Evolutionary conservation across 23 tunicate species (phyloP), one percentile per base, ranked within the genome.

Genomic region (Halocynthia roretzi): DNA sequence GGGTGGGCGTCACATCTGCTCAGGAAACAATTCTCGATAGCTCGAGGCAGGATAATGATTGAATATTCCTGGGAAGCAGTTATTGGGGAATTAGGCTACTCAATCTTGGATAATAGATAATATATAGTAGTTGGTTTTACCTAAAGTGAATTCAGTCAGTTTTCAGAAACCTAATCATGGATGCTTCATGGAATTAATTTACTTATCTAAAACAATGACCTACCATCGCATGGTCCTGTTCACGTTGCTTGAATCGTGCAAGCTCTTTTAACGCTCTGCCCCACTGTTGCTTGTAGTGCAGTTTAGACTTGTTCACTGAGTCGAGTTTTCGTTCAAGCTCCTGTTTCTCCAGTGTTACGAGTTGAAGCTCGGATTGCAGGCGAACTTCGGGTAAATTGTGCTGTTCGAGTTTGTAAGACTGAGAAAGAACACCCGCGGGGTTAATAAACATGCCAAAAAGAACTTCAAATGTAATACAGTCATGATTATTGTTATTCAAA

Each of bases 221-320:
- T 50, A 74, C 78, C 78, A 85, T 51, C 40, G 99, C 99, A 48
- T 72, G 80, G 12, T 96, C 99, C 51, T 89, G 96, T 56, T 96
- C 99, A 8, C 91, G 68, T 56, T 90, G 83, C 72, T 96, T 96
- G 77, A 87, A 78, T 77, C 72, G 76, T 10, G 95, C 96, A 64
- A 96, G 75, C 62, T 96, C 99, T 63, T 86, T 89, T 5, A 96
- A 55, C 0, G 99, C 88, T 56, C 99, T 69, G 5, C 90, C 86
- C 99, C 99, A 96, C 65, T 96, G 99, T 61, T 89, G 99, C 56
- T 96, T 96, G 82, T 96, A 96, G 62, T 96, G 99, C 67, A 84
- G 80, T 71, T 96, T 96, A 7, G 99, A 91, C 58, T 96, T 96
- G 68, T 75, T 78, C 0, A 84, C 76, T 5, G 99, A 78, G 51